Conservation (phyloP, 2,113 vertebrate species). For the Oncorhynchus mykiss region DNA sequence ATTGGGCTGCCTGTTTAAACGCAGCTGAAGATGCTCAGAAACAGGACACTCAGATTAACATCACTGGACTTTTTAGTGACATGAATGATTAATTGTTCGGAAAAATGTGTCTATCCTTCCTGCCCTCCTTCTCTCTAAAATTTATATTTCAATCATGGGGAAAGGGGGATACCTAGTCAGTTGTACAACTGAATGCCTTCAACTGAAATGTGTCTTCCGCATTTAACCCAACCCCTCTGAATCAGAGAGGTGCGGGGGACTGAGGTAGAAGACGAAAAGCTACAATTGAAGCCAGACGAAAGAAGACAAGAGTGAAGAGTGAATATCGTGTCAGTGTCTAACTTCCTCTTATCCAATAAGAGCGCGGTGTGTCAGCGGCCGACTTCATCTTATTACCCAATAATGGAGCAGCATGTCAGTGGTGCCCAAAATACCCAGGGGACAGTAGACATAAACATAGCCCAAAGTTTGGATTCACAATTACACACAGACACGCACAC, state of each 20-base stretch:
- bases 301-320: constrained; percentile 51
- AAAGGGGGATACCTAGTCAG: too few species aligned
- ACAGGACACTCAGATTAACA: constrained; percentile 37
- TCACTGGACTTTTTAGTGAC: constrained; percentile 30
- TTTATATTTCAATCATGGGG: constrained; percentile 37
- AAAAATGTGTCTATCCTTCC: constrained; percentile 33
- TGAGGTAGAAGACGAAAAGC: constrained; percentile 44
- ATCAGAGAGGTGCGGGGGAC: too few species aligned
- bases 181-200: too few species aligned
- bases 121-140: constrained; percentile 36
- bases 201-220: too few species aligned
- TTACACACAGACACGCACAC: constrained; percentile 29
- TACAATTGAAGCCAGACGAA: constrained; percentile 73
- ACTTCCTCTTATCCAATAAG: constrained; percentile 46
- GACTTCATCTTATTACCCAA: constrained; percentile 68
- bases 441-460: constrained; percentile 62
- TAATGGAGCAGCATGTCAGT: constrained; percentile 39
- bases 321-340: constrained; percentile 57
- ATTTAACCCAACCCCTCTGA: too few species aligned
- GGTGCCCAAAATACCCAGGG: constrained; percentile 47
- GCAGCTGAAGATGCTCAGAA: constrained; percentile 7
- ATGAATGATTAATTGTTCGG: constrained; percentile 29
- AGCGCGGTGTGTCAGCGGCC: constrained; percentile 19
- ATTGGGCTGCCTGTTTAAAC: too few species aligned
- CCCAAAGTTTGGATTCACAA: constrained; percentile 45